A percentile compares a stretch with the other conserved stretches of the same genome.
These are phyloP conservation scores for Bubo scandiacus DNA, from an alignment of 2,113 vertebrate species.

Conservation along the genomic window DNA sequence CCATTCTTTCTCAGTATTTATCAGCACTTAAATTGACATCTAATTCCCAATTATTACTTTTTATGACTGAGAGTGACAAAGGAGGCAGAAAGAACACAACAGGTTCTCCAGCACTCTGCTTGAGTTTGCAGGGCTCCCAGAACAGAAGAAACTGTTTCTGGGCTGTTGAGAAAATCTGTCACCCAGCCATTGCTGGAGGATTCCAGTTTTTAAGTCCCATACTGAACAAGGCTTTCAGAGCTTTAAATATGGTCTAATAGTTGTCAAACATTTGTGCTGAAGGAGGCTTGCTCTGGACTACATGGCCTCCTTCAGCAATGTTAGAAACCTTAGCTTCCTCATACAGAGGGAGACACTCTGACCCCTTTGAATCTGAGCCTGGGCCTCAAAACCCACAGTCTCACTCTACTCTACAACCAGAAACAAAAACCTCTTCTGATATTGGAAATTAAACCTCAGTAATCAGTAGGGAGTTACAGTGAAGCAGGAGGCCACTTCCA, in stretches of 20 bases:
- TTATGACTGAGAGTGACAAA: background rate
- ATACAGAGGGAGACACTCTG: background rate
- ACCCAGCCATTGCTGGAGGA: background rate
- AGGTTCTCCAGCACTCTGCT: background rate
- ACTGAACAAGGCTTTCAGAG: background rate
- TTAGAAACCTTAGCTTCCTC: background rate
- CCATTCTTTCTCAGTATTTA: background rate
- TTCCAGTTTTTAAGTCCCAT: background rate
- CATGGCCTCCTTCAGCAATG: fast-evolving
- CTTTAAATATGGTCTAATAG: background rate
- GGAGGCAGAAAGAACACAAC: background rate
- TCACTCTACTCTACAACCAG: fast-evolving
- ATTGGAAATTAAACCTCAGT: background rate
- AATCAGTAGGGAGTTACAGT: background rate
- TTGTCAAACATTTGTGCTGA: background rate
- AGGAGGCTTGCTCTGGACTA: background rate
- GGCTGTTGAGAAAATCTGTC: background rate
- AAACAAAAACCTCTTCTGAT: background rate
- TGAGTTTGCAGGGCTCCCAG: background rate
- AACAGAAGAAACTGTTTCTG: background rate
- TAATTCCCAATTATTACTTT: background rate
- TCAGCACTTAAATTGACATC: background rate
- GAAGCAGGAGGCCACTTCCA: background rate
- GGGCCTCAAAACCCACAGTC: background rate
- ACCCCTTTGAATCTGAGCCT: background rate